Conservation (phyloP, 1,140 invertebrate species). For the Rhopalosiphum maidis region DNA sequence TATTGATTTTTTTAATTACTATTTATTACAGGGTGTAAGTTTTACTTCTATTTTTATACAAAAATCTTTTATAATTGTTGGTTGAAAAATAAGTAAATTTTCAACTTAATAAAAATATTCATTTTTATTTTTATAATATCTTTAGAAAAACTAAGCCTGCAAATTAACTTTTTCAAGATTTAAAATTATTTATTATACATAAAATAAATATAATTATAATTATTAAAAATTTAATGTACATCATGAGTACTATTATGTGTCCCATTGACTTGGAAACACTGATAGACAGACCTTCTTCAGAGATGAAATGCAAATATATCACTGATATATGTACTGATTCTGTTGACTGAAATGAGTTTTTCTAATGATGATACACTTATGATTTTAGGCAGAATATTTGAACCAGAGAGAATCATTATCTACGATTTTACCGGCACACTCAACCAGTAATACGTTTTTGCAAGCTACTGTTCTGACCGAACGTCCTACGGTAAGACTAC, state of each 20-base stretch:
- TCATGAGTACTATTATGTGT: background rate
- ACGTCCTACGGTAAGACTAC: constrained; percentile 67
- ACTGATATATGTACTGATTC: background rate
- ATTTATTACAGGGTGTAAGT: background rate
- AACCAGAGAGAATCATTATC: constrained; percentile 81
- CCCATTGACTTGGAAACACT: background rate
- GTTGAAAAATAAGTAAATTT: background rate
- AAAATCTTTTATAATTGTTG: background rate
- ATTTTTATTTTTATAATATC: background rate
- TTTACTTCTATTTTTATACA: background rate
- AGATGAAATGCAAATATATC: too few relatives aligned
- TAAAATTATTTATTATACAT: background rate
- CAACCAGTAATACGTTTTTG: constrained; percentile 76
- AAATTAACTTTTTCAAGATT: background rate
- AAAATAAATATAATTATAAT: background rate
- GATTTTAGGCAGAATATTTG: constrained; percentile 71
- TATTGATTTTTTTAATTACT: background rate
- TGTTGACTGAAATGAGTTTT: background rate
- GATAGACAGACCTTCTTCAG: background rate
- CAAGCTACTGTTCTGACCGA: constrained; percentile 76
- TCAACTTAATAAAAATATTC: background rate
- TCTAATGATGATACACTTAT: background rate
- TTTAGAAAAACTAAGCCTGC: background rate
- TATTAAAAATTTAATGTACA: background rate
- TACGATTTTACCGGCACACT: constrained; percentile 76